These are phyloP conservation scores for Reinhardtius hippoglossoides DNA, from an alignment of 2,113 vertebrate genomes.

Conservation along the genomic window DNA sequence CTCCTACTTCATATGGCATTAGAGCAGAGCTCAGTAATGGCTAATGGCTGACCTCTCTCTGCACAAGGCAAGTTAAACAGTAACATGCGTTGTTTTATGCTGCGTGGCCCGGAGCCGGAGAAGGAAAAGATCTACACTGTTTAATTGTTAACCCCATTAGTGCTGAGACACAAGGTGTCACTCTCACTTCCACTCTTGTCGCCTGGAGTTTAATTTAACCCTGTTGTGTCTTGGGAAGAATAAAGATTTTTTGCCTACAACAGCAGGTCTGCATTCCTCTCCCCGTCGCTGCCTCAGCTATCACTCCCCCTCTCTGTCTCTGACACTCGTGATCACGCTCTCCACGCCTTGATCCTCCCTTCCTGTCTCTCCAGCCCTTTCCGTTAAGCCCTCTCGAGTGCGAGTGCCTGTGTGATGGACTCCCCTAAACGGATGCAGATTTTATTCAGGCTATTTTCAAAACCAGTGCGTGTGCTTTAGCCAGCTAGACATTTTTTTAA, in stretches of 20 bases:
- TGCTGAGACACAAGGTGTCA: slow-evolving; percentile 19
- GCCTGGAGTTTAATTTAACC: slow-evolving; percentile 47
- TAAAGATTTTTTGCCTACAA: not conserved
- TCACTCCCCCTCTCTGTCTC: slow-evolving; percentile 13
- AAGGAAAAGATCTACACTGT: slow-evolving; percentile 28
- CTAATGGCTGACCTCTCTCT: slow-evolving; percentile 63
- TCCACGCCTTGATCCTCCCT: slow-evolving; percentile 38
- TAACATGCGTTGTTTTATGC: slow-evolving; percentile 39
- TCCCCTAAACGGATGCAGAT: slow-evolving; percentile 78
- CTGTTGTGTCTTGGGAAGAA: slow-evolving; percentile 1
- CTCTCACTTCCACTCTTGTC: slow-evolving; percentile 12
- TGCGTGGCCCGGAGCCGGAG: slow-evolving; percentile 30
- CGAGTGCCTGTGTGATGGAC: slow-evolving; percentile 63
- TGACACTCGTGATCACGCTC: slow-evolving; percentile 11
- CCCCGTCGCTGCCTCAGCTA: slow-evolving; percentile 9
- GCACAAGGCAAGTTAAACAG: slow-evolving; percentile 59
- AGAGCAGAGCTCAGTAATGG: slow-evolving; percentile 52
- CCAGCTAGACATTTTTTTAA: slow-evolving; percentile 83
- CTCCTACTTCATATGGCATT: slow-evolving; percentile 51
- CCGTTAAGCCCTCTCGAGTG: slow-evolving; percentile 55
- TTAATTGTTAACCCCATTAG: slow-evolving; percentile 72
- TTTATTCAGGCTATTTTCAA: slow-evolving; percentile 82
- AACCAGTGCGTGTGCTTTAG: slow-evolving; percentile 70
- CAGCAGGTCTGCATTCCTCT: slow-evolving; percentile 20
- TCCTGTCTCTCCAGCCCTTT: slow-evolving; percentile 52